Base-by-base conservation (phyloP, 2,113 vertebrate genomes). In the Lichenostomus cassidix region DNA sequence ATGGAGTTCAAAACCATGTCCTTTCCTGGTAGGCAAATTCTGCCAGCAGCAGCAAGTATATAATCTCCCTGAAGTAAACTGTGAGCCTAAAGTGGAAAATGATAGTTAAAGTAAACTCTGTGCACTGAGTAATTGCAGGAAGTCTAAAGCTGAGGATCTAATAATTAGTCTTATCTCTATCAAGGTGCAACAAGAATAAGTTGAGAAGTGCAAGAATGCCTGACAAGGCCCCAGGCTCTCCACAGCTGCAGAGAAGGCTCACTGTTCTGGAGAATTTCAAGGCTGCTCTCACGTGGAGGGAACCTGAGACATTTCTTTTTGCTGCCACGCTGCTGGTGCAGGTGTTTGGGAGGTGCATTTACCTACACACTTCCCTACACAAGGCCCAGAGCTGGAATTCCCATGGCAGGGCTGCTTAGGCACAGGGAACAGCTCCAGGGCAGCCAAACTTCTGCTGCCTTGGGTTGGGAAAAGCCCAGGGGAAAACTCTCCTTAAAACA, bases 131-230 rank as follows among this genome's bases (percentile, higher is more conserved):
- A 83, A 93, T 83, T 75, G 37, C 47, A 68, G 91, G 73, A 60
- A 83, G 37, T 49, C 89, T 75, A 41, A 87, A 86, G 69, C 47
- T 80, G 67, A 74, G 39, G 46, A 77, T 86, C 68, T 74, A 88
- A 70, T 90, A 89, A 93, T 74, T 86, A 77, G 44, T 74, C 42
- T 90, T 74, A 81, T 46, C 71, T 63, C 76, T 82, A 83, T 52
- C 83, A 92, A 94, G 73, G 80, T 93, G 88, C 50, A 93, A 74
- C 27, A 81, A 39, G 71, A 94, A 67, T 59, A 89, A 92, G 52
- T 60, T 78, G 83, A 86, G 68, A 74, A 88, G 24, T 25, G 47
- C 39, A 90, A 59, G 56, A 74, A 93, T 33, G 60, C 39, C 68
- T 77, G 86, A 77, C 55, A 86, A 90, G 29, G 63, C 75, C 90